Evolutionary conservation across 1,140 invertebrate species (phyloP).

Genomic region (Drosophila prosaltans): DNA sequence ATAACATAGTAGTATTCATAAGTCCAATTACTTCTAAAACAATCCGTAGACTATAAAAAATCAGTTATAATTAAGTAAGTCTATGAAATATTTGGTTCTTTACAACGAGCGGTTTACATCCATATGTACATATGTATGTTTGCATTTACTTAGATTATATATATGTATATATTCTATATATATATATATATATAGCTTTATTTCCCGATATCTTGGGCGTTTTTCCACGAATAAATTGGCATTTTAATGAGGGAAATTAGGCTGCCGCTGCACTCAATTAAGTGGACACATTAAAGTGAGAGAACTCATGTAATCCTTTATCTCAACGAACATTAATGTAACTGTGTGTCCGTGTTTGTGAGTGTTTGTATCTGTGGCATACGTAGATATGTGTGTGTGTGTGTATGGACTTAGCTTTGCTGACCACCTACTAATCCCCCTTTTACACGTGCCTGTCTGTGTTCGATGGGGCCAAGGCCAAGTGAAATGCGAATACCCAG

Average conservation of each 20-base stretch:
- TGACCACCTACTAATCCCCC: constrained; percentile 54
- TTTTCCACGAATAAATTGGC: neutral
- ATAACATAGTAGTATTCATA: too few relatives aligned
- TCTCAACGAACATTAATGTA: neutral
- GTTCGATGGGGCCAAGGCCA: constrained; percentile 10
- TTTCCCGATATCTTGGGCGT: neutral
- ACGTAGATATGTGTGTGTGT: constrained; percentile 23
- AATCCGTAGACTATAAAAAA: too few relatives aligned
- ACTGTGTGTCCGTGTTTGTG: neutral
- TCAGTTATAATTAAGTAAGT: too few relatives aligned
- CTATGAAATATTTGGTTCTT: too few relatives aligned
- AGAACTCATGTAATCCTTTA: constrained; percentile 43
- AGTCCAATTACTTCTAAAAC: too few relatives aligned
- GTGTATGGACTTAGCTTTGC: constrained; percentile 34
- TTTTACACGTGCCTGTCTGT: constrained; percentile 43
- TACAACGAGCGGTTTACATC: too few relatives aligned
- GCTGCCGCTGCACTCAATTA: constrained; percentile 10
- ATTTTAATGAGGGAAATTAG: constrained; percentile 6
- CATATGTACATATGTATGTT: too few relatives aligned
- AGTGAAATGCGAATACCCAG: constrained; percentile 22
- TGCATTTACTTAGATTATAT: too few relatives aligned
- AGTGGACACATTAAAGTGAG: constrained; percentile 14
- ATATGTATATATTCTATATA: too few relatives aligned
- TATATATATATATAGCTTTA: too few relatives aligned
- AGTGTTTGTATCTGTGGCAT: constrained; percentile 6